Evolutionary conservation across 2,888 invertebrate species (phyloP), one percentile per base, ranked within the genome.

Genomic region (Gymnoscelis rufifasciata): DNA sequence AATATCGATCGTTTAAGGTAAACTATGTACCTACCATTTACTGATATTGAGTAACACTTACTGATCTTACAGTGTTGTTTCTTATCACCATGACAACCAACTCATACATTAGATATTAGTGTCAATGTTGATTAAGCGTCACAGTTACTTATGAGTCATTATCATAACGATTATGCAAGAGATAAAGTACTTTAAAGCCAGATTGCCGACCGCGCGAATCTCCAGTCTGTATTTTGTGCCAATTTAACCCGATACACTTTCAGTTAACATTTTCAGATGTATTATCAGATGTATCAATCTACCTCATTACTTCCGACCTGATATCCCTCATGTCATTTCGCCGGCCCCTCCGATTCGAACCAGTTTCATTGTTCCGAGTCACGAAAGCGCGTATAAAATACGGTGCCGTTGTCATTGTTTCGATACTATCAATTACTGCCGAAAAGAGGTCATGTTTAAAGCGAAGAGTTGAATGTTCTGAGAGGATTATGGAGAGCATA

Each of bases 41-140:
- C n/a, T n/a, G n/a, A n/a, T n/a, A n/a, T n/a, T n/a, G n/a, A n/a
- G n/a, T n/a, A 40, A 36, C 37, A 33, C 24, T 45, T 41, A 33
- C 31, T 33, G 12, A 33, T 33, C 31, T 33, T 15, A 33, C 14
- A 7, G 12, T 30, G 13, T 8, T 14, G n/a, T 13, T 1, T n/a
- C n/a, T 2, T 15, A 15, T 33, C 31, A 33, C n/a, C 8, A 33
- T n/a, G 2, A 19, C 19, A 19, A 19, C 19, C n/a, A 19, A 19
- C 5, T 2, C 5, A 19, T 19, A 19, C 49, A 35, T 14, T 28
- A 39, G 14, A 28, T 29, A 37, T 47, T 42, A 50, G 45, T 62
- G 60, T 48, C 53, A 57, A 54, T 26, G 37, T 38, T 62, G 53
- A 6, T 35, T 7, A 60, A 48, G 59, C 29, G 28, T 38, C 42